A percentile compares a stretch with the other conserved stretches of the same genome.
Evolutionary conservation across 2,888 invertebrate genomes (phyloP).

Genomic region (Ormia ochracea): DNA sequence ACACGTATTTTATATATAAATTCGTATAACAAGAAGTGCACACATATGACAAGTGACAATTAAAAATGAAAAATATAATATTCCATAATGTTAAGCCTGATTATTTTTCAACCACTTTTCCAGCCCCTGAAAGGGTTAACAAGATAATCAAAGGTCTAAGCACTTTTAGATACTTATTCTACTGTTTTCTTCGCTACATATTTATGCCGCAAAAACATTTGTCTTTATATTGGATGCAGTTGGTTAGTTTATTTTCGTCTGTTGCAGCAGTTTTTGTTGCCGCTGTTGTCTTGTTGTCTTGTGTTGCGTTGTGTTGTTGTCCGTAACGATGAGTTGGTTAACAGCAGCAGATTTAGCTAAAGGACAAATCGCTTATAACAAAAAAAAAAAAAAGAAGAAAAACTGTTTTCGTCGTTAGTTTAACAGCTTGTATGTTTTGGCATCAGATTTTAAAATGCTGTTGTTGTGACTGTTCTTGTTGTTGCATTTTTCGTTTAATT

Average conservation of each 20-base stretch:
- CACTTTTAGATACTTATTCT: conserved; percentile 35
- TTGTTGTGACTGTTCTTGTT: conserved; percentile 26
- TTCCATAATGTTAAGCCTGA: no score
- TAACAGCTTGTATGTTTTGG: conserved; percentile 41
- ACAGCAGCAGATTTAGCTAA: conserved; percentile 56
- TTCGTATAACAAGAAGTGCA: no score
- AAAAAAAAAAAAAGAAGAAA: no score
- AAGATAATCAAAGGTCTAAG: conserved; percentile 19
- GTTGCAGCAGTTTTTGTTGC: conserved; percentile 1
- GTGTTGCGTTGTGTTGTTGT: background rate
- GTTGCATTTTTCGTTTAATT: conserved; percentile 42
- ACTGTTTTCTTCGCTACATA: conserved; percentile 22
- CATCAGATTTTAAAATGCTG: conserved; percentile 32
- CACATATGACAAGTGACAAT: no score
- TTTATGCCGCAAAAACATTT: background rate
- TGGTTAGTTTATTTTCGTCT: background rate
- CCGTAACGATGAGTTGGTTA: conserved; percentile 43
- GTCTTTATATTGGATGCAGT: conserved; percentile 8
- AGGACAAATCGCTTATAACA: conserved; percentile 55
- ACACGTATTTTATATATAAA: no score
- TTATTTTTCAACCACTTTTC: background rate
- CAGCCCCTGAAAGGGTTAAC: conserved; percentile 28
- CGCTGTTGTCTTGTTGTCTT: no score
- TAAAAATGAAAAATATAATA: no score
- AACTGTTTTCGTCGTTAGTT: conserved; percentile 25